A percentile compares a stretch with the other conserved stretches of the same genome.
Evolutionary conservation across 2,113 vertebrate species (phyloP).

Genomic region (Pomatorhinus ruficollis): DNA sequence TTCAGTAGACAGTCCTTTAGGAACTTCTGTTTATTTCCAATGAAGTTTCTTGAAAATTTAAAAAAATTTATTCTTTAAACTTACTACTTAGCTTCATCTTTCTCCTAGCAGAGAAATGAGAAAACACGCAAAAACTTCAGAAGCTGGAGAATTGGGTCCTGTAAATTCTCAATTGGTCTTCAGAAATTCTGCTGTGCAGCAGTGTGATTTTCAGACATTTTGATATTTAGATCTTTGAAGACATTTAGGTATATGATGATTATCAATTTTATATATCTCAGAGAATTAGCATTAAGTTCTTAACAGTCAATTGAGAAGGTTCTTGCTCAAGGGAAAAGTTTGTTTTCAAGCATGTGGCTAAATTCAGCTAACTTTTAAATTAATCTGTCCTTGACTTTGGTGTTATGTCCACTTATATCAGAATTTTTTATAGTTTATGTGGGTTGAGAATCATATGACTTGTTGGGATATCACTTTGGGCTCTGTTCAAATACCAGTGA

Average conservation of each 20-base stretch:
- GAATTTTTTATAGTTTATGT: not conserved
- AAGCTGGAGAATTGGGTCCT: not conserved
- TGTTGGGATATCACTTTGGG: not conserved
- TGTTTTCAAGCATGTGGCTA: not conserved
- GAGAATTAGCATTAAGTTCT: not conserved
- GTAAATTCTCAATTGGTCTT: not conserved
- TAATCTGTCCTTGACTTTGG: not conserved
- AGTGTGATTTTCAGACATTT: not conserved
- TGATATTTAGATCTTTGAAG: not conserved
- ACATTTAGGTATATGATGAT: not conserved
- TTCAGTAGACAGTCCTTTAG: not conserved
- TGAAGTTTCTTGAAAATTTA: not conserved
- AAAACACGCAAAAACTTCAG: not conserved
- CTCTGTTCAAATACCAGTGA: not conserved
- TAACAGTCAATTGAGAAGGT: not conserved
- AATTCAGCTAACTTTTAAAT: not conserved
- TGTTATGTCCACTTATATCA: not conserved
- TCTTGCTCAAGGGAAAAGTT: not conserved
- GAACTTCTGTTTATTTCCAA: not conserved
- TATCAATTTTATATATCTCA: accelerated
- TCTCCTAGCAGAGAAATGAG: not conserved
- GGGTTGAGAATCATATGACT: not conserved
- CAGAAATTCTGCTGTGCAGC: not conserved
- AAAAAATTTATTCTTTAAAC: not conserved
- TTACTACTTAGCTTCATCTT: not conserved